Percentiles rank a stretch among this genome's conserved stretches.
phyloP scores from a whole-genome alignment of 2,888 invertebrate genomes.

The Matsumyia berberina region DNA sequence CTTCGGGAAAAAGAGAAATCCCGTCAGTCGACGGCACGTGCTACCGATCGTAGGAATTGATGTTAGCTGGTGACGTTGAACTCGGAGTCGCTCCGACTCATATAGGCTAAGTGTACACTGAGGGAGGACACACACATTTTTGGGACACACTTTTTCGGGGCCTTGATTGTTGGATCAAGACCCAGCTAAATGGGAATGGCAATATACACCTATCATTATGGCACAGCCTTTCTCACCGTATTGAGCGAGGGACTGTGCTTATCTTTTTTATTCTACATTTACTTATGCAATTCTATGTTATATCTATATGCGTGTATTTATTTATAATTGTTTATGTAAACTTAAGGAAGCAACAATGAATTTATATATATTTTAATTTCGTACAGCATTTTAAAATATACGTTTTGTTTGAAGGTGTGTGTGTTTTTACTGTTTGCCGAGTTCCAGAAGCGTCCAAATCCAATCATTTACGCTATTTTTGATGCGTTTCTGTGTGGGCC shows the following conservation, averaged over 20 bases:
- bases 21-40: conserved; percentile 85
- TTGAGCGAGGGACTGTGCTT: conserved; percentile 50
- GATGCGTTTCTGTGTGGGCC: conserved; percentile 16
- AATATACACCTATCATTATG: conserved; percentile 58
- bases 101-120: conserved; percentile 42
- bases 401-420: conserved; percentile 47
- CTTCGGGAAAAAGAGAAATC: conserved; percentile 89
- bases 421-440: neutral
- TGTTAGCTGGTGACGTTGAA: too few relatives aligned
- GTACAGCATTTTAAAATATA: conserved; percentile 63
- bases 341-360: conserved; percentile 61
- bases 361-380: conserved; percentile 64
- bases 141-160: conserved; percentile 45
- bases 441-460: conserved; percentile 15
- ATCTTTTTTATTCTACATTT: conserved; percentile 40
- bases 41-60: conserved; percentile 83
- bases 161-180: conserved; percentile 57
- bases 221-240: conserved; percentile 45
- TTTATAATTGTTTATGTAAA: conserved; percentile 66
- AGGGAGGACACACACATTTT: conserved; percentile 45
- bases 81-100: conserved; percentile 20
- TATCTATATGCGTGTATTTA: conserved; percentile 56
- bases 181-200: conserved; percentile 70
- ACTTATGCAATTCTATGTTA: conserved; percentile 47
- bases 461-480: conserved; percentile 62